These are phyloP conservation scores for Numenius phaeopus DNA, from an alignment of 2,797 vertebrate genomes.

Conservation along the genomic window DNA sequence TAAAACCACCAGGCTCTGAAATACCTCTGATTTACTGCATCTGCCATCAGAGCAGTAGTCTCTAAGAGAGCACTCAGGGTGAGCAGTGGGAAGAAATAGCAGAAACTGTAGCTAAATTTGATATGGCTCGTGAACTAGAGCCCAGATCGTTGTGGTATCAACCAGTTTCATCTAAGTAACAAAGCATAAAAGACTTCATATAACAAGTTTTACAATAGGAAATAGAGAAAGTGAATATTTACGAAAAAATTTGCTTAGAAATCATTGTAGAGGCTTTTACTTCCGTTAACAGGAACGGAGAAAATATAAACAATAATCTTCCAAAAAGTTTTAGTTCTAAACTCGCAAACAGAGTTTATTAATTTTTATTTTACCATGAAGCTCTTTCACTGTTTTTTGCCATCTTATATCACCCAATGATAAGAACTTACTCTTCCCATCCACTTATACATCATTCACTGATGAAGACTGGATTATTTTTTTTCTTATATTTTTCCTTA, in stretches of 20 bases:
- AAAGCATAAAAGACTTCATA: neutral
- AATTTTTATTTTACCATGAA: neutral
- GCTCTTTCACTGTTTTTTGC: neutral
- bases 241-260: neutral
- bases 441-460: neutral
- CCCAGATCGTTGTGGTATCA: neutral
- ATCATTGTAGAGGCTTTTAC: neutral
- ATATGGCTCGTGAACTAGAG: neutral
- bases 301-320: neutral
- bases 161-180: neutral
- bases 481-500: neutral
- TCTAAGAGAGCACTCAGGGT: neutral
- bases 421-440: neutral
- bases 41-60: neutral
- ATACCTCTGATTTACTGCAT: neutral
- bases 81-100: neutral
- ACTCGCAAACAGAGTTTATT: neutral
- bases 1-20: neutral
- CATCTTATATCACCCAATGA: neutral
- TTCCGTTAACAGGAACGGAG: neutral
- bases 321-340: neutral
- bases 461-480: neutral
- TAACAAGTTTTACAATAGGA: neutral
- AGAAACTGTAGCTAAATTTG: neutral
- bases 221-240: neutral